phyloP scores from a whole-genome alignment of 2,888 invertebrate species.

The Ophonus ardosiacus region DNA sequence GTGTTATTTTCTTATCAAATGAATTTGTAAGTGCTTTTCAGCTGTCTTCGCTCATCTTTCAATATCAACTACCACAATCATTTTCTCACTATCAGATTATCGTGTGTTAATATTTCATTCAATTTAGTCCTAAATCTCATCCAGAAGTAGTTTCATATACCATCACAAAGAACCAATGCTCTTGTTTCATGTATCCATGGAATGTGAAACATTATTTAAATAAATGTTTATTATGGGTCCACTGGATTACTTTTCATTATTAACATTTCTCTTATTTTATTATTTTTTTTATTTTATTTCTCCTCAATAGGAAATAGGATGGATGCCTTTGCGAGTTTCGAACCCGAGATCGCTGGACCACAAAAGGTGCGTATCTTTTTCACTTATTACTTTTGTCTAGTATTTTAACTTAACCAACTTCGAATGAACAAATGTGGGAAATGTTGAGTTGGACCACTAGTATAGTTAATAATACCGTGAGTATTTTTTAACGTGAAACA shows the following conservation, averaged over 20 bases:
- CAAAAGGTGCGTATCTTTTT: too few relatives aligned
- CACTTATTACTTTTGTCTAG: too few relatives aligned
- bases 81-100: background rate
- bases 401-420: too few relatives aligned
- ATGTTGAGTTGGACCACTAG: too few relatives aligned
- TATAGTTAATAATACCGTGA: too few relatives aligned
- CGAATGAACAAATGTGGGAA: too few relatives aligned
- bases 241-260: constrained; percentile 12
- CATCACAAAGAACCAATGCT: constrained; percentile 51
- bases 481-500: too few relatives aligned
- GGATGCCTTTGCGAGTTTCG: too few relatives aligned
- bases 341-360: too few relatives aligned
- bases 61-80: constrained; percentile 1
- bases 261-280: constrained; percentile 59
- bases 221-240: constrained; percentile 61
- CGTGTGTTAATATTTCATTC: background rate
- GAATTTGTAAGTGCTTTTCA: constrained; percentile 46
- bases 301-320: too few relatives aligned
- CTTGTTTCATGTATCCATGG: constrained; percentile 58
- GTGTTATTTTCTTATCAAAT: constrained; percentile 53
- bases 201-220: constrained; percentile 51
- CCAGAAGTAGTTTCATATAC: constrained; percentile 40
- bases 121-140: background rate
- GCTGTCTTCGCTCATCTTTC: constrained; percentile 45
- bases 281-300: background rate